A percentile compares a stretch with the other conserved stretches of the same genome.
Conservation (phyloP, 2,888 invertebrate species). For the Eucriotettix oculatus region DNA sequence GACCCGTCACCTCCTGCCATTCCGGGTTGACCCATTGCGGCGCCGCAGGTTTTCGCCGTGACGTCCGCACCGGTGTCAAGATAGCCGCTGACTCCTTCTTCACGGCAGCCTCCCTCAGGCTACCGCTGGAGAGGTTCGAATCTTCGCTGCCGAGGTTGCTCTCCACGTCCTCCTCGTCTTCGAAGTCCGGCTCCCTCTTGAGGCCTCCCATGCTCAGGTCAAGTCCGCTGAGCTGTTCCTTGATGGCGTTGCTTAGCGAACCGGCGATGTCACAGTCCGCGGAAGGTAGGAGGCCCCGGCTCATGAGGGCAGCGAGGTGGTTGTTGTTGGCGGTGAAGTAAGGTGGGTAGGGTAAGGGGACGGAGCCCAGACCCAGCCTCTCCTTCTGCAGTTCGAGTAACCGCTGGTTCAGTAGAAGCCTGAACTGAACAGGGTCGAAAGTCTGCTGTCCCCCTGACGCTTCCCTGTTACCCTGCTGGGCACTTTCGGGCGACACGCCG, state of each 20-base stretch:
- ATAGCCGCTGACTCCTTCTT: constrained; percentile 16
- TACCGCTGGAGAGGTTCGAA: constrained; percentile 29
- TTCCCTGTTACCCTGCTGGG: constrained; percentile 1
- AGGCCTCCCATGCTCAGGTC: constrained; percentile 73
- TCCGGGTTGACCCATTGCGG: constrained; percentile 97
- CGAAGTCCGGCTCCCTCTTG: constrained; percentile 59
- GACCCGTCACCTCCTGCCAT: constrained; percentile 48
- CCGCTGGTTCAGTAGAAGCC: constrained; percentile 74
- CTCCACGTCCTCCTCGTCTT: constrained; percentile 67
- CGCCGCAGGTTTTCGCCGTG: constrained; percentile 82
- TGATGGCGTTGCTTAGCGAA: constrained; percentile 32
- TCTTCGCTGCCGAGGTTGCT: constrained; percentile 53
- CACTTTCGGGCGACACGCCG: constrained; percentile 42
- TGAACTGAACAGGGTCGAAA: constrained; percentile 84
- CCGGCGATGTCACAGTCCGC: constrained; percentile 31
- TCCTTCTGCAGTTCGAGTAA: constrained; percentile 76
- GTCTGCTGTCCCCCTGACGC: constrained; percentile 34
- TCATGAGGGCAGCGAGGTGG: constrained; percentile 58
- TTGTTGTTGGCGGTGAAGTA: constrained; percentile 63
- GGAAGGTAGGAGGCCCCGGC: constrained; percentile 44
- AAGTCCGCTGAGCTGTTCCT: constrained; percentile 69
- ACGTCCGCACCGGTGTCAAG: constrained; percentile 30
- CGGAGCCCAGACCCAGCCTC: constrained; percentile 49
- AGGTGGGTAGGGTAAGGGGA: constrained; percentile 50
- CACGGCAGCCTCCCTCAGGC: constrained; percentile 18